These are phyloP conservation scores for Ailuropoda melanoleuca DNA, from an alignment of 2,113 vertebrate species.

Conservation along the genomic window DNA sequence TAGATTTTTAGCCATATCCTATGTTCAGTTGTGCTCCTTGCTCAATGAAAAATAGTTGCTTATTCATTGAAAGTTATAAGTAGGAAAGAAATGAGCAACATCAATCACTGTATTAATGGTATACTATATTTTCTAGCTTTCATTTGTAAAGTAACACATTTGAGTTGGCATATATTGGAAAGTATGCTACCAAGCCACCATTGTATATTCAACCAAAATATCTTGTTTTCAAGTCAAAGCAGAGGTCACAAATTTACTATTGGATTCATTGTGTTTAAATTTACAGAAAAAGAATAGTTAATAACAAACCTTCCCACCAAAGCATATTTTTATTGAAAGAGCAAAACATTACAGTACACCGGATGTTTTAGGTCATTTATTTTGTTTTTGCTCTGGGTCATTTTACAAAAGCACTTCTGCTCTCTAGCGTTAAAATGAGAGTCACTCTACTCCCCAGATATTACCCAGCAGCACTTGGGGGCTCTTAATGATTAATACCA, in stretches of 20 bases:
- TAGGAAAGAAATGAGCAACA: constrained; percentile 50
- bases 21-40: constrained; percentile 18
- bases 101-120: constrained; percentile 57
- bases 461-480: constrained; percentile 93
- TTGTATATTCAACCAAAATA: constrained; percentile 66
- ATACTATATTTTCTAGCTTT: constrained; percentile 56
- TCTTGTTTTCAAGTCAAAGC: constrained; percentile 41
- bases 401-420: constrained; percentile 90
- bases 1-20: constrained; percentile 34
- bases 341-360: constrained; percentile 81
- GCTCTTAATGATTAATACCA: constrained; percentile 99
- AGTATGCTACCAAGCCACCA: constrained; percentile 11
- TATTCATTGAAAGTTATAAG: constrained; percentile 53
- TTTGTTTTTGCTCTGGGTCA: constrained; percentile 95
- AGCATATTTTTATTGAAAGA: constrained; percentile 76
- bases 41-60: constrained; percentile 37
- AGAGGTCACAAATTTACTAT: constrained; percentile 30
- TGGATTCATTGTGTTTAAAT: constrained; percentile 54
- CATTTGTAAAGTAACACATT: constrained; percentile 64
- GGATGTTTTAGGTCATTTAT: constrained; percentile 93
- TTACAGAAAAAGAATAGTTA: constrained; percentile 79
- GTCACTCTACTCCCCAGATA: constrained; percentile 92
- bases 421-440: constrained; percentile 92
- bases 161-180: constrained; percentile 10
- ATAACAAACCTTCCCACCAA: constrained; percentile 71